Percentiles rank a stretch among this genome's conserved stretches.
Conservation (phyloP, 92 coral and sea anemone species). For the Zoanthus solanderi region DNA sequence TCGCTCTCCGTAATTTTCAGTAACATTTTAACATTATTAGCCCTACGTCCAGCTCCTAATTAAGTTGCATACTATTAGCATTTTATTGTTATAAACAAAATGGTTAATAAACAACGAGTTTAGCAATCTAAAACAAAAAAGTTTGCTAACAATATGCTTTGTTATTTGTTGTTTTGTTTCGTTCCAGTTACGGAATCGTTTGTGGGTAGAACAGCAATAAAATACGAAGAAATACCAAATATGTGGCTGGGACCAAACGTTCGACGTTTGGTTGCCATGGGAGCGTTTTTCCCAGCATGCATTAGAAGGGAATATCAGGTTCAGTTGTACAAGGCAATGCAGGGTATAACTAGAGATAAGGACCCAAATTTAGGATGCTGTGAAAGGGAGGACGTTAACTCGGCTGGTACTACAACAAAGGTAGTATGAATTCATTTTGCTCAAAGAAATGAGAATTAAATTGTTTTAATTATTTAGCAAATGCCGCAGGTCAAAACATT, state of each 20-base stretch:
- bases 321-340: constrained; percentile 18
- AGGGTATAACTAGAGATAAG: neutral
- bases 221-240: constrained; percentile 31
- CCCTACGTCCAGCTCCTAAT: too few species aligned
- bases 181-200: constrained; percentile 29
- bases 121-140: neutral
- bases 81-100: too few species aligned
- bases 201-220: constrained; percentile 7
- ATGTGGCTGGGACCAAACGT: constrained; percentile 38
- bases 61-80: too few species aligned
- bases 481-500: too few species aligned
- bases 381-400: constrained; percentile 20
- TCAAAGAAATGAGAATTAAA: neutral
- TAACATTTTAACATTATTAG: too few species aligned
- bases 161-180: neutral
- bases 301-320: constrained; percentile 20
- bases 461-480: too few species aligned
- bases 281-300: constrained; percentile 43
- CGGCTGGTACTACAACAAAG: constrained; percentile 33
- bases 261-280: constrained; percentile 19
- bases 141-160: neutral
- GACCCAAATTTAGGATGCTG: constrained; percentile 22
- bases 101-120: too few species aligned
- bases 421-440: neutral
- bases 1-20: too few species aligned